Evolutionary conservation across 2,113 vertebrate genomes (phyloP).

Genomic region (Plectropomus leopardus): DNA sequence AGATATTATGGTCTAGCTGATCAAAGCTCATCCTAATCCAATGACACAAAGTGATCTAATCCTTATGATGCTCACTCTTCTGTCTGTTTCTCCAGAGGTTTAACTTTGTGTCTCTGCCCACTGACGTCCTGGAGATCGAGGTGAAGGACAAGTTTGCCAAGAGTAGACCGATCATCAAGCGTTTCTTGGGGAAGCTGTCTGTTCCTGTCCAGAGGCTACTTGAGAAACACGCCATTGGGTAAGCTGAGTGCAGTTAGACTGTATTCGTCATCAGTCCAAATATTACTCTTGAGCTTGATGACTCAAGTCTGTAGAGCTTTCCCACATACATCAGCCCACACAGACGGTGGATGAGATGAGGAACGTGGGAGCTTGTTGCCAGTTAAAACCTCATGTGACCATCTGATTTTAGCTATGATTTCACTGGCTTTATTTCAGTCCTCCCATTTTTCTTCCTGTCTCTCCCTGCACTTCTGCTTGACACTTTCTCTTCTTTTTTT

Average conservation of each 20-base stretch:
- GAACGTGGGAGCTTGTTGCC: constrained; percentile 1
- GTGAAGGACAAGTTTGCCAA: constrained; percentile 99
- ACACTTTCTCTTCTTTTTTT: no score
- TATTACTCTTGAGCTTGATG: background rate
- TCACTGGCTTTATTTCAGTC: background rate
- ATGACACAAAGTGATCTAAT: background rate
- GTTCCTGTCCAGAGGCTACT: constrained; percentile 96
- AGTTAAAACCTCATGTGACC: background rate
- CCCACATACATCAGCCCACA: constrained; percentile 14
- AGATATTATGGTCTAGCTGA: background rate
- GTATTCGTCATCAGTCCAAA: background rate
- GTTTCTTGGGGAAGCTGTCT: constrained; percentile 96
- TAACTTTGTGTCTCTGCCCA: constrained; percentile 97
- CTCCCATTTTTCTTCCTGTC: background rate
- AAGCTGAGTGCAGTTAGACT: constrained; percentile 41
- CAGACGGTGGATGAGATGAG: background rate
- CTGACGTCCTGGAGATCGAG: constrained; percentile 98
- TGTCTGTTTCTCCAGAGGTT: constrained; percentile 87
- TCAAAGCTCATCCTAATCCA: background rate
- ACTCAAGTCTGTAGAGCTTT: background rate
- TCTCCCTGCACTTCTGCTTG: background rate
- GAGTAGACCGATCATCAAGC: constrained; percentile 98
- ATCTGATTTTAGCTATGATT: background rate
- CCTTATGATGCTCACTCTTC: background rate
- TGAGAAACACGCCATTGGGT: constrained; percentile 98